Percentiles rank a stretch among this genome's conserved stretches.
Evolutionary conservation across 2,888 invertebrate species (phyloP).

Genomic region (Andrena flavipes): DNA sequence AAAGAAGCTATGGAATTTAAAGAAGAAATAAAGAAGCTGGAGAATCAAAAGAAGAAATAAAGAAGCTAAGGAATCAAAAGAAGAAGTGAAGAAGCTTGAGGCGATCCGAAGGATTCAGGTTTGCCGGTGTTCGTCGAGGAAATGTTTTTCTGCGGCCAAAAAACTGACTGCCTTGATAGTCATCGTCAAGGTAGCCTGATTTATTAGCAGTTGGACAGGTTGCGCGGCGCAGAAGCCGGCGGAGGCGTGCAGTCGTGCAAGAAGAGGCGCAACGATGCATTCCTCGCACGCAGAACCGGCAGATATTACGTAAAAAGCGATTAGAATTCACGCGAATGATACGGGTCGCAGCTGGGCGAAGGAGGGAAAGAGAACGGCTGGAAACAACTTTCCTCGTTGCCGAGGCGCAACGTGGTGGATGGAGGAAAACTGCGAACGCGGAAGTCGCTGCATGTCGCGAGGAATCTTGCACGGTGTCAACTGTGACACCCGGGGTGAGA

Average conservation of each 20-base stretch:
- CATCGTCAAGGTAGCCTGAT: conserved; percentile 24
- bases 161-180: not conserved
- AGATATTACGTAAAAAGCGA: conserved; percentile 59
- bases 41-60: no score
- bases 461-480: conserved; percentile 25
- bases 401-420: not conserved
- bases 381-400: conserved; percentile 46
- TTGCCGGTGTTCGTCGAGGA: no score
- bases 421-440: conserved; percentile 39
- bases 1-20: no score
- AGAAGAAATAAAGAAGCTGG: no score
- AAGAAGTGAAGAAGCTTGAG: no score
- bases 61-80: no score
- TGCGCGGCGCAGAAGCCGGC: conserved; percentile 37
- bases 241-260: conserved; percentile 42
- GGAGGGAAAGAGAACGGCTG: not conserved
- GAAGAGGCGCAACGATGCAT: conserved; percentile 59
- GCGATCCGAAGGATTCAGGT: no score
- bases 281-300: conserved; percentile 54
- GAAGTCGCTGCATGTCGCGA: conserved; percentile 21
- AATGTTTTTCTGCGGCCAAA: no score
- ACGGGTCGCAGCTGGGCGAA: not conserved
- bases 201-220: conserved; percentile 34
- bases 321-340: conserved; percentile 63
- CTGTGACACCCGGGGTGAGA: not conserved